phyloP scores from a whole-genome alignment of 2,888 invertebrate species.

The Autographa pulchrina region DNA sequence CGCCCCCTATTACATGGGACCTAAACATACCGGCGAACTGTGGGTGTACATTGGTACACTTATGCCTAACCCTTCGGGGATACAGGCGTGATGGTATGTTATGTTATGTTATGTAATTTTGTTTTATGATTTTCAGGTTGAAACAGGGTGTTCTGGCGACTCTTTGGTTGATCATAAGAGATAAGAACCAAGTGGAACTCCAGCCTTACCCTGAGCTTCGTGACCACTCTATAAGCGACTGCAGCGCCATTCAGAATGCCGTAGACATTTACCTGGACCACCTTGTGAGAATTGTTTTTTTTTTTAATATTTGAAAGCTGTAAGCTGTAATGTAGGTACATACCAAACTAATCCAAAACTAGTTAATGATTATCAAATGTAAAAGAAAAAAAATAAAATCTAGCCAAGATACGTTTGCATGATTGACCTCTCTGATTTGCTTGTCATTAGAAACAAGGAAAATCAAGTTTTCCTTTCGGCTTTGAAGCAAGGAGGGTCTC shows the following conservation, averaged over 20 bases:
- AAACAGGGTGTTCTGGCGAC: slow-evolving; percentile 92
- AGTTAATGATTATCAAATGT: background rate
- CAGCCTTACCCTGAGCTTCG: slow-evolving; percentile 91
- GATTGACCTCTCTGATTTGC: background rate
- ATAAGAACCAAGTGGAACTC: slow-evolving; percentile 67
- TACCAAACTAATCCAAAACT: background rate
- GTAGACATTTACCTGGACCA: slow-evolving; percentile 90
- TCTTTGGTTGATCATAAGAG: slow-evolving; percentile 83
- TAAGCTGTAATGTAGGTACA: too few relatives aligned
- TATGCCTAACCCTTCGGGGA: too few relatives aligned
- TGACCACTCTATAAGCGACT: slow-evolving; percentile 91
- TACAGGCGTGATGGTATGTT: too few relatives aligned
- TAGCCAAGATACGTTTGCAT: background rate
- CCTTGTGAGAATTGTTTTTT: slow-evolving; percentile 70
- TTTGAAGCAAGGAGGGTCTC: background rate
- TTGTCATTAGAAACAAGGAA: background rate
- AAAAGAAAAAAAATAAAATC: background rate
- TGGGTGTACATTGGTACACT: too few relatives aligned
- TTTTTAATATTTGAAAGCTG: background rate
- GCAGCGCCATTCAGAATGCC: slow-evolving; percentile 91
- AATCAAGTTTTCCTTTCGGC: background rate
- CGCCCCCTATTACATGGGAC: too few relatives aligned
- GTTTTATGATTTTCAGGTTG: slow-evolving; percentile 72
- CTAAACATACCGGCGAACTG: too few relatives aligned
- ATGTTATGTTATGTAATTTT: too few relatives aligned